Evolutionary conservation across 1,140 invertebrate species (phyloP).

Genomic region (Bombus breviceps): DNA sequence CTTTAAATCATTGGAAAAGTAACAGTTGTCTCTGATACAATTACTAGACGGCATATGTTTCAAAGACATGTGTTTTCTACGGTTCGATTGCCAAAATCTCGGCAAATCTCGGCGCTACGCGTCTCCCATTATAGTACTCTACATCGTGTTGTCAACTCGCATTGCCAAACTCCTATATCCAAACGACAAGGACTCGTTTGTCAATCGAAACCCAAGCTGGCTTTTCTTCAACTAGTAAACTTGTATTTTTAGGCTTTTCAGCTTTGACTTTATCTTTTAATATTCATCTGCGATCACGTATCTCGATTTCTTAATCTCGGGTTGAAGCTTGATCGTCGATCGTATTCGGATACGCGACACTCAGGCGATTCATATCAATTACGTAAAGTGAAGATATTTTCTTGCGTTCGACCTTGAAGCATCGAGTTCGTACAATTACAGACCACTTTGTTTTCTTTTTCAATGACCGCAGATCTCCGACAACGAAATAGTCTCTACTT

Average conservation of each 20-base stretch:
- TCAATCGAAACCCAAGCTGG: conserved; percentile 15
- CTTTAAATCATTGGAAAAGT: background rate
- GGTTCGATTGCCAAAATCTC: background rate
- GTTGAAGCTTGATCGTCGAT: background rate
- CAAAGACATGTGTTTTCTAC: background rate
- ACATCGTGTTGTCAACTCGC: too few species aligned
- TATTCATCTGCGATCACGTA: background rate
- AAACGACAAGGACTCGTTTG: background rate
- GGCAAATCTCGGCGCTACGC: background rate
- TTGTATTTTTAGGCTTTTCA: conserved; percentile 32
- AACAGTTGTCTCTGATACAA: background rate
- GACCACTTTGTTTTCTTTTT: conserved; percentile 30
- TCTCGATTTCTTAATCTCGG: background rate
- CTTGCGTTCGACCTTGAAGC: conserved; percentile 29
- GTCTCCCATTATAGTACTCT: background rate
- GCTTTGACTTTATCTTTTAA: background rate
- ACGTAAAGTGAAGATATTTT: conserved; percentile 22
- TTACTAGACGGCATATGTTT: background rate
- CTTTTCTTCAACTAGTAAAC: conserved; percentile 14
- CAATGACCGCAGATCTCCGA: conserved; percentile 27
- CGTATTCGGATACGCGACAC: background rate
- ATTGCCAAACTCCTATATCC: background rate
- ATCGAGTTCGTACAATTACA: conserved; percentile 18
- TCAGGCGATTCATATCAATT: background rate
- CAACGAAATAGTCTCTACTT: background rate